Conservation (phyloP, 2,888 invertebrate genomes). For the Rotaria sp. region DNA sequence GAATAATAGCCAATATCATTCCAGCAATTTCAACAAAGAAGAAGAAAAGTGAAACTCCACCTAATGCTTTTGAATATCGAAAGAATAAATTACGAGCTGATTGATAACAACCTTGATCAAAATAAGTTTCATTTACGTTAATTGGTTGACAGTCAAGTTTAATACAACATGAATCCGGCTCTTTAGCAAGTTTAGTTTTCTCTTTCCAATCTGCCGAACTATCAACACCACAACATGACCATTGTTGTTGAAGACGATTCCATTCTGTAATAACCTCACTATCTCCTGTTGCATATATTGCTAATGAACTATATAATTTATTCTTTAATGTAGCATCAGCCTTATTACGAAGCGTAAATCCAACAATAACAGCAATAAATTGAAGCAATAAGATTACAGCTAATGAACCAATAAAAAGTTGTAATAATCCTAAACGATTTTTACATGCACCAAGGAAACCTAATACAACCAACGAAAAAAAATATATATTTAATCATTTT, state of each 20-base stretch:
- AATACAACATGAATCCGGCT: background rate
- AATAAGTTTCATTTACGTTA: background rate
- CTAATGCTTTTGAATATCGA: slow-evolving; percentile 9
- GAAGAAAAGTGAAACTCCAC: background rate
- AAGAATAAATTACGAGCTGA: background rate
- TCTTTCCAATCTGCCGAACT: background rate
- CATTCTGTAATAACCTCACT: background rate
- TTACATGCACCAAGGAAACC: slow-evolving; percentile 10
- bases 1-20: background rate
- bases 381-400: background rate
- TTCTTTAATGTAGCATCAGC: background rate
- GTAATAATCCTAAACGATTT: slow-evolving; percentile 12
- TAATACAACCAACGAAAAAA: too few species aligned
- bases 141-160: background rate
- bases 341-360: background rate
- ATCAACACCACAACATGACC: background rate
- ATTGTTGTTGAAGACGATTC: background rate
- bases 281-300: background rate
- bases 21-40: slow-evolving; percentile 1
- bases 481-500: background rate
- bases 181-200: fast-evolving
- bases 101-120: background rate
- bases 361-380: slow-evolving; percentile 13
- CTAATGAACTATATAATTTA: background rate
- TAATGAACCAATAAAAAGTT: slow-evolving; percentile 4